These are phyloP conservation scores for Sceloporus undulatus DNA, from an alignment of 2,113 vertebrate genomes.

Conservation along the genomic window DNA sequence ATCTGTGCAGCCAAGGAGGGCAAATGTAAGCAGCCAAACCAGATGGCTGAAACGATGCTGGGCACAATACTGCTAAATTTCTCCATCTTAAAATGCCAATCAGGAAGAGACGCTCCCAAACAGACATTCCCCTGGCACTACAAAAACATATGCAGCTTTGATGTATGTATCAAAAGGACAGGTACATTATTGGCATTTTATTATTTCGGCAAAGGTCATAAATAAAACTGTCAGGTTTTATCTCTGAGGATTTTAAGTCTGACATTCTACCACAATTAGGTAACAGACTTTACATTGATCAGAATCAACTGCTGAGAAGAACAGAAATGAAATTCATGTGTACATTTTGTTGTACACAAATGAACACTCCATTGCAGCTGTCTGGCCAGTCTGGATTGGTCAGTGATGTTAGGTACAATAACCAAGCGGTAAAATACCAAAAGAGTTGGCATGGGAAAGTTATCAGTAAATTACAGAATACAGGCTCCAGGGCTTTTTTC, in stretches of 20 bases:
- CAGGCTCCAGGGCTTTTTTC: conserved; percentile 12
- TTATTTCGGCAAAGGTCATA: not conserved
- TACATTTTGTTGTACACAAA: conserved; percentile 9
- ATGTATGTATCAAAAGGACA: not conserved
- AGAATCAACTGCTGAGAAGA: not conserved
- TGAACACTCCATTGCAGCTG: not conserved
- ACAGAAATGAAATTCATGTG: not conserved
- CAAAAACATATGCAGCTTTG: not conserved
- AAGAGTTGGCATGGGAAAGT: not conserved
- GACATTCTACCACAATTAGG: conserved; percentile 3
- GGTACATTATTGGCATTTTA: not conserved
- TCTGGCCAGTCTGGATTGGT: too few species aligned
- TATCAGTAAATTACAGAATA: not conserved
- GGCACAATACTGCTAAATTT: not conserved
- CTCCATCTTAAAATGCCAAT: not conserved
- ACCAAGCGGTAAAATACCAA: not conserved
- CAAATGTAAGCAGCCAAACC: not conserved
- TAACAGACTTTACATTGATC: not conserved
- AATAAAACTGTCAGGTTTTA: not conserved
- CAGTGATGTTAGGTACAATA: not conserved
- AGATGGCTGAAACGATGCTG: not conserved
- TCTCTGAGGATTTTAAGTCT: not conserved
- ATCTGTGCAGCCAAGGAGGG: not conserved
- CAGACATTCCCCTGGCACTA: not conserved
- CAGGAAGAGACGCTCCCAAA: not conserved